These are phyloP conservation scores for Hyperoplus immaculatus DNA, from an alignment of 2,797 vertebrate genomes.

Conservation along the genomic window DNA sequence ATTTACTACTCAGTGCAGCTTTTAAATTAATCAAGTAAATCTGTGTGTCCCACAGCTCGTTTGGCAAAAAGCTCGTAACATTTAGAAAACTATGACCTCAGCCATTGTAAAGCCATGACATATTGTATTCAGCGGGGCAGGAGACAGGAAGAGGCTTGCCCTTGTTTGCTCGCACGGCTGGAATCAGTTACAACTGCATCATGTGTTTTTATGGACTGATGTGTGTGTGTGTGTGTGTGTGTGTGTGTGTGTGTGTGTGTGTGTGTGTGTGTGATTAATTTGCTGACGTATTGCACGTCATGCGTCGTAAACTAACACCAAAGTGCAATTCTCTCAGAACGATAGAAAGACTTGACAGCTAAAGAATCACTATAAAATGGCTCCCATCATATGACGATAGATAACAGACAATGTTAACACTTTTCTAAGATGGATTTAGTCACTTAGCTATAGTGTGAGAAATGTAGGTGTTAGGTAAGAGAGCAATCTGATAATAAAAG, in stretches of 20 bases:
- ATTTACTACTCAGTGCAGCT: conserved; percentile 8
- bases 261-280: conserved; percentile 17
- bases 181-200: conserved; percentile 40
- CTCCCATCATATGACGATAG: conserved; percentile 17
- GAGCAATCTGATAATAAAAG: conserved; percentile 40
- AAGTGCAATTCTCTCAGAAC: conserved; percentile 41
- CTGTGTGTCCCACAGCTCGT: conserved; percentile 27
- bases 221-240: neutral
- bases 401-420: conserved; percentile 11
- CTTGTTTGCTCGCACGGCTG: conserved; percentile 48
- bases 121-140: conserved; percentile 55
- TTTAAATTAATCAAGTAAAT: conserved; percentile 32
- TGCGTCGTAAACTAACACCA: conserved; percentile 1
- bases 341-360: conserved; percentile 47
- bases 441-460: neutral
- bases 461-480: conserved; percentile 8
- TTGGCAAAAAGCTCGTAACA: conserved; percentile 37
- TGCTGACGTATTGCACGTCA: conserved; percentile 9
- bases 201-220: conserved; percentile 22
- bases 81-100: conserved; percentile 64
- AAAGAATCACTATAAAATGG: conserved; percentile 11
- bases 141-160: conserved; percentile 61
- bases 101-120: conserved; percentile 67
- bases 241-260: neutral
- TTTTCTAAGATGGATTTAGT: conserved; percentile 31